phyloP scores from a whole-genome alignment of 2,113 vertebrate species.

The Paraplagusia blochii region DNA sequence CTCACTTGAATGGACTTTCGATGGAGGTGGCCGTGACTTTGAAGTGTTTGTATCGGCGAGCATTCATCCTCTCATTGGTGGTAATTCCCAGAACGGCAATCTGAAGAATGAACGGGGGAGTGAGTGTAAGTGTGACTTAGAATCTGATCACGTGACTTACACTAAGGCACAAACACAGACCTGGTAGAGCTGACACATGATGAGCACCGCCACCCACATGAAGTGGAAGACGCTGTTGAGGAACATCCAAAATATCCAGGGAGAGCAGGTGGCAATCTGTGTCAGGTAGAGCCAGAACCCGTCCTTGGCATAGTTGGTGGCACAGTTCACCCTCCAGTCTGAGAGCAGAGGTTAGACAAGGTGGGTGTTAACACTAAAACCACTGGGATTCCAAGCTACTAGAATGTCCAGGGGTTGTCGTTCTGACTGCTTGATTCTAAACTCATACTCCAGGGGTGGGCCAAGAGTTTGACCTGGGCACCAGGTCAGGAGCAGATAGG shows the following conservation, averaged over 20 bases:
- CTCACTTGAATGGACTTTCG: conserved; percentile 99
- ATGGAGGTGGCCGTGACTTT: conserved; percentile 99
- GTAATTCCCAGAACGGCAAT: conserved; percentile 97
- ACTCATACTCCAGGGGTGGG: too few relatives aligned
- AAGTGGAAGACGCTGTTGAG: conserved; percentile 98
- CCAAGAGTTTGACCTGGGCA: too few relatives aligned
- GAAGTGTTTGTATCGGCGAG: conserved; percentile 99
- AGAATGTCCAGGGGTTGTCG: too few relatives aligned
- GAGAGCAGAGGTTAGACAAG: neutral
- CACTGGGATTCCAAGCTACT: too few relatives aligned
- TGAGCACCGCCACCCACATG: conserved; percentile 98
- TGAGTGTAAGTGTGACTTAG: neutral
- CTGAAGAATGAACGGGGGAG: conserved; percentile 55
- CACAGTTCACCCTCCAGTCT: conserved; percentile 97
- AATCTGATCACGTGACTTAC: neutral
- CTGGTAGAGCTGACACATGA: conserved; percentile 99
- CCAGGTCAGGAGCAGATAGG: too few relatives aligned
- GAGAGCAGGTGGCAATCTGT: conserved; percentile 95
- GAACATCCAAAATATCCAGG: conserved; percentile 99
- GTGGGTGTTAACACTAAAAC: too few relatives aligned
- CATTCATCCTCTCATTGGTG: conserved; percentile 99
- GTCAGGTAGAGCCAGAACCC: conserved; percentile 97
- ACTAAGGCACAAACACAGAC: conserved; percentile 60
- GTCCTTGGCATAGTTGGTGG: conserved; percentile 90
- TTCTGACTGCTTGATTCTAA: too few relatives aligned